Base-by-base conservation (phyloP, 1,140 invertebrate species). In the Dreissena polymorpha region DNA sequence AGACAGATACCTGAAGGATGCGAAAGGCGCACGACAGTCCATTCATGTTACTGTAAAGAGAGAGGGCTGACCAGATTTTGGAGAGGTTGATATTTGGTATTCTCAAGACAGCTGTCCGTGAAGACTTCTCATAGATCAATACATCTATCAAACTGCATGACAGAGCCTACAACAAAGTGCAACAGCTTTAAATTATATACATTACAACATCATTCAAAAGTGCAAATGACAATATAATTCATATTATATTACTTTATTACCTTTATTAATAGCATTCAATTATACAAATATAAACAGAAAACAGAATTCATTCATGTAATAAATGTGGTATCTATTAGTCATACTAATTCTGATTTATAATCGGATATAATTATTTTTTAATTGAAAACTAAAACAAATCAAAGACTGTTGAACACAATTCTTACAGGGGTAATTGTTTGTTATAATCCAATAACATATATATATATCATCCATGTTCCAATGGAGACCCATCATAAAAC, bases 31-130 rank as follows among this genome's bases (percentile, higher is more conserved):
- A 84, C 7, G 57, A 49, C 72, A 25, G 23, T 51, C 73, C 74
- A 6, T 68, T 55, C 16, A 51, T 65, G 16, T 71, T 78, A 12
- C 82, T 69, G 65, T 70, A 71, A 10, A 84, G 57, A 21, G 74
- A 77, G 12, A 84, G 57, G 10, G 82, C 76, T 49, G 73, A 77
- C 82, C 82, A 84, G 23, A 84, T 23, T 39, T 84, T 84, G 5
- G 69, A 23, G 12, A 84, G 39, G 77, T 60, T 76, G 7, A 73
- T 83, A 27, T 83, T 71, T 60, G 68, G 51, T 55, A 83, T 74
- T 75, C 72, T 74, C 13, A 83, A 18, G 13, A 83, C 29, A 6
- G 80, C 80, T 68, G 50, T 68, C 27, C 64, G 53, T 16, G 51
- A 21, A 39, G 16, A 0, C 50, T 57, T 50, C 1, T 83, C 63